Base-by-base conservation (phyloP, 1,140 invertebrate species). In the Contarinia nasturtii region DNA sequence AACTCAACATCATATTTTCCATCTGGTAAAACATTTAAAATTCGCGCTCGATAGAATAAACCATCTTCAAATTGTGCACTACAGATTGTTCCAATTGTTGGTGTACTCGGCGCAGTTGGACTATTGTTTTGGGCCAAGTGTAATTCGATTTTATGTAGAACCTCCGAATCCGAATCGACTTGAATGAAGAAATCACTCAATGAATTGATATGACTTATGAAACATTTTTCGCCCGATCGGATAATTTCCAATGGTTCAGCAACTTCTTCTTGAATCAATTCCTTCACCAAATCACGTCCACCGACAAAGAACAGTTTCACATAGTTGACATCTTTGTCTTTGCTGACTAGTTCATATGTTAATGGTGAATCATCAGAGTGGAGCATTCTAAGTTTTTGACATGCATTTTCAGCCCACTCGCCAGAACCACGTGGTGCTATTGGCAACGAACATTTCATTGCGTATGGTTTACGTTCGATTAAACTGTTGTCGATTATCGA, bases 151-250 rank as follows among this genome's bases (percentile, higher is more conserved):
- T 69, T 60, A 55, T 80, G 76, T 33, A 81, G 53, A 5, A 76
- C 75, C 3, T 66, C 57, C 0, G 71, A 67, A 11, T 76, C 71
- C 2, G 65, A 70, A 53, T 79, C 76, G 33, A 76, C 60, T 54
- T 82, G 79, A 18, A 81, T 71, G 70, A 77, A 83, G 56, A 85
- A 82, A 53, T 82, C 76, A 0, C 68, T 67, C 0, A 77, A 74
- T 0, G 75, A 74, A 53, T 77, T 77, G 0, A 76, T 61, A 54
- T 81, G 76, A 48, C 75, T 79, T 0, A 82, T 70, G 47, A 73
- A 76, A 51, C 75, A 74, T 1, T 67, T 71, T 2, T 70, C 64
- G 18, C 67, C 71, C 44, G 65, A 69, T 47, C 63, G 55, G 1
- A 66, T 59, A 46, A 68, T 65, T 38, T 71, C 69, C 15, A 73